Base-by-base conservation (phyloP, 2,797 vertebrate species). In the Ficedula albicollis region DNA sequence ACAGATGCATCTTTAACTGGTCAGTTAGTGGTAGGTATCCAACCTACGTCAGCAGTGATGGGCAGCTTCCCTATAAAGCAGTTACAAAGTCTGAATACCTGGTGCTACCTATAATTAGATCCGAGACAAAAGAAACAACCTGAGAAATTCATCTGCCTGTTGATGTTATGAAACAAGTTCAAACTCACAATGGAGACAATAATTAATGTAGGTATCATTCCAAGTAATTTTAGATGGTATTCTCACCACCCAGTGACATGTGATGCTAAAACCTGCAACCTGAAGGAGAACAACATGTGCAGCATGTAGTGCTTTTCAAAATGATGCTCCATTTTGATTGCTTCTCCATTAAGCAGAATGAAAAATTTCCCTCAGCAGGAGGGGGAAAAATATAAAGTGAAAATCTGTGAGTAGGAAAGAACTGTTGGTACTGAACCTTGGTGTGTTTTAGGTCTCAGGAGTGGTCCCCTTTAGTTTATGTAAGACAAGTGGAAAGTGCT, bases 21-120 rank as follows among this genome's bases (percentile, higher is more conserved):
- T 73, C 85, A 38, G 82, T 78, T 89, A 90, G 70, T 52, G 54
- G 83, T 54, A 78, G 76, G 67, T 66, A 79, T 63, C 82, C 79
- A 51, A n/a, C 13, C 4, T 62, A 73, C 27, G 49, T 95, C 94
- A 94, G 49, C 46, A 76, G 34, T 72, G 13, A 7, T 77, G 82
- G 79, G 76, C 90, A 94, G 87, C 38, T 95, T 93, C 76, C 85
- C 84, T 76, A 84, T 87, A 90, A 95, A 96, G 63, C 55, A 82
- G 52, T 79, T 81, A 54, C 5, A 73, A 78, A 79, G n/a, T 69
- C 44, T 63, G 51, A 88, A 59, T 63, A 59, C 15, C 79, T 64
- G 17, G 2, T 32, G 79, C 81, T 88, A 81, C 83, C 56, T 93
- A 9, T 94, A 97, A 96, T 96, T 96, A 95, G 21, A 26, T 46